phyloP scores from a whole-genome alignment of 2,797 vertebrate genomes.

The Pipistrellus kuhlii region DNA sequence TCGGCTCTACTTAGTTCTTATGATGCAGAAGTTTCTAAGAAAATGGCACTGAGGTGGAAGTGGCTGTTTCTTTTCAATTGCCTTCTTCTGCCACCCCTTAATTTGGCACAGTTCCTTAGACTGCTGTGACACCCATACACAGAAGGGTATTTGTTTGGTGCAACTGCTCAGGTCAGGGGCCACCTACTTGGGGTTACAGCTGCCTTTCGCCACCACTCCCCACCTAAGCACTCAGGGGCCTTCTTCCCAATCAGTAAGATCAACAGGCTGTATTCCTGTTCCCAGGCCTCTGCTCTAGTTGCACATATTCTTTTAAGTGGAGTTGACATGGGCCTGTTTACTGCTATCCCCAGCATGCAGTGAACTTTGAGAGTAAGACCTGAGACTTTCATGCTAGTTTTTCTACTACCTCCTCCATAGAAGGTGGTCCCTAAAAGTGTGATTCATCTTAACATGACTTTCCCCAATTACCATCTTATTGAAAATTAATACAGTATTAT shows the following conservation, averaged over 20 bases:
- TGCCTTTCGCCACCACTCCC: neutral
- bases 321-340: neutral
- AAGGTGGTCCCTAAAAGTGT: neutral
- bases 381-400: neutral
- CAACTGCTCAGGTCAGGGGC: neutral
- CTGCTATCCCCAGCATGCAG: neutral
- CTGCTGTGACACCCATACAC: accelerated
- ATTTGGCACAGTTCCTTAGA: neutral
- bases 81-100: no score
- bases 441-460: neutral
- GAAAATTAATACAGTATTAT: neutral
- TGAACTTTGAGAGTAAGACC: neutral
- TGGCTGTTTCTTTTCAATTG: neutral
- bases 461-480: neutral
- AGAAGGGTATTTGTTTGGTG: neutral
- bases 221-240: neutral
- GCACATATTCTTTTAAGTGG: neutral
- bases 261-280: neutral
- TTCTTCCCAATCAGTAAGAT: neutral
- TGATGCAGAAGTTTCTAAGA: neutral
- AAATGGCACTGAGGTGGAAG: neutral
- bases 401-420: neutral
- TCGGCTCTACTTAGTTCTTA: neutral
- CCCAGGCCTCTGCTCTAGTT: neutral
- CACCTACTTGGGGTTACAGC: neutral